A percentile compares a stretch with the other conserved stretches of the same genome.
phyloP scores from a whole-genome alignment of 2,888 invertebrate species.

The Meteorus cinctellus region DNA sequence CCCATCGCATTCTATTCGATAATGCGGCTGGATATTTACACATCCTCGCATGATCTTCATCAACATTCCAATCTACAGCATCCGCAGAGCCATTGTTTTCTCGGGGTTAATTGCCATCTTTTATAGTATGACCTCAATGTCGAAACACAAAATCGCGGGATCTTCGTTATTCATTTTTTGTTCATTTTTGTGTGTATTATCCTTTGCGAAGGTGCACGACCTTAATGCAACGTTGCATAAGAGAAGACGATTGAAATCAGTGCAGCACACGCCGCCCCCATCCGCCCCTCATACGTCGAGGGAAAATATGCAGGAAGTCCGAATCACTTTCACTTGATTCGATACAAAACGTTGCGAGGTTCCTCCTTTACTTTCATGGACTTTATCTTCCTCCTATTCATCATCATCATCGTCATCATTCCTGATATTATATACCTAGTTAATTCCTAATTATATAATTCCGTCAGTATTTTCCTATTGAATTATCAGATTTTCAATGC shows the following conservation, averaged over 20 bases:
- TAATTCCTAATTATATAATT: background rate
- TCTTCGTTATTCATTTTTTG: conserved; percentile 21
- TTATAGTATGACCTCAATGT: conserved; percentile 44
- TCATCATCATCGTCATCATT: conserved; percentile 12
- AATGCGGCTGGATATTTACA: background rate
- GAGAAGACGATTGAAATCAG: conserved; percentile 49
- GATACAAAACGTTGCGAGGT: conserved; percentile 18
- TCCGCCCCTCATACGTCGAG: conserved; percentile 36
- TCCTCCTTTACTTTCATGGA: conserved; percentile 37
- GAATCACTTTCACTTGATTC: conserved; percentile 66
- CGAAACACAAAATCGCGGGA: conserved; percentile 42
- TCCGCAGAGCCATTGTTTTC: conserved; percentile 14
- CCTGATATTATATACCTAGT: background rate
- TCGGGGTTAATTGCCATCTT: conserved; percentile 24
- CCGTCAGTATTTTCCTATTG: background rate
- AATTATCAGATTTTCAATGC: background rate
- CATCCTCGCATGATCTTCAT: background rate
- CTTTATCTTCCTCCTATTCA: conserved; percentile 28
- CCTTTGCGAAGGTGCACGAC: conserved; percentile 45
- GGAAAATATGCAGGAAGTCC: conserved; percentile 57
- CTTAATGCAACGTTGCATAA: conserved; percentile 58
- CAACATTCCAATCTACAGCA: background rate
- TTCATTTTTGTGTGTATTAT: conserved; percentile 20
- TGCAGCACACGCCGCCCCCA: background rate
- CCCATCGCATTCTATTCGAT: background rate